These are phyloP conservation scores for Discoglossus pictus DNA, from an alignment of 2,797 vertebrate species.

Conservation along the genomic window DNA sequence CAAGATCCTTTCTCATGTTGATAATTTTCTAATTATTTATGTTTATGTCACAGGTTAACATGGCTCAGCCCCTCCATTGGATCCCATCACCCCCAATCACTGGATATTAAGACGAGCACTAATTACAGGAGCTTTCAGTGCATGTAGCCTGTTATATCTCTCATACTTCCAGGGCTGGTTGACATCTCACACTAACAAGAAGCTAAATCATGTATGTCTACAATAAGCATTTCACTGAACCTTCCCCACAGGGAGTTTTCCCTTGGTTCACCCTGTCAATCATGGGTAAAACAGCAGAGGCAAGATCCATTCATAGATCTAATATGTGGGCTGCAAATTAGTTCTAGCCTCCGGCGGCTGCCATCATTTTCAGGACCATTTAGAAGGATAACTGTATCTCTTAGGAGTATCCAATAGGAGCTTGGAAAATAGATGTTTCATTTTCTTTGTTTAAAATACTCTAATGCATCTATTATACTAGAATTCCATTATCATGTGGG, in stretches of 20 bases:
- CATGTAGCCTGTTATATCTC: background rate
- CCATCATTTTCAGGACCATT: slow-evolving; percentile 3
- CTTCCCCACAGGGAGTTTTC: background rate
- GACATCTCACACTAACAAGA: slow-evolving; percentile 1
- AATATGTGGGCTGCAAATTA: background rate
- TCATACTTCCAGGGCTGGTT: background rate
- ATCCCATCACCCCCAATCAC: background rate
- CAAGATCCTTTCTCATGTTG: too few species aligned
- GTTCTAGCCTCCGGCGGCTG: background rate
- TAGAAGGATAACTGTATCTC: background rate
- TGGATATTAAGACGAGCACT: slow-evolving; percentile 1
- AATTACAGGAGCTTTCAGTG: background rate
- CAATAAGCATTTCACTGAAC: background rate
- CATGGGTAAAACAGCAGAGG: background rate
- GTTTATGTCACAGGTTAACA: too few species aligned
- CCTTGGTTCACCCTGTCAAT: background rate
- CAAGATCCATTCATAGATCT: background rate
- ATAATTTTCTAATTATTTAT: too few species aligned
- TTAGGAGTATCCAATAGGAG: background rate
- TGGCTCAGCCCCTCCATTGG: background rate
- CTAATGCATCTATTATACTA: too few species aligned
- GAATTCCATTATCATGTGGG: too few species aligned
- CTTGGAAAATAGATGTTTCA: too few species aligned
- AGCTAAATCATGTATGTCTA: background rate
- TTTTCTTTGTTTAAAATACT: too few species aligned